Percentiles rank a stretch among this genome's conserved stretches.
Evolutionary conservation across 2,113 vertebrate species (phyloP).

Genomic region (Haliaeetus leucogaster): DNA sequence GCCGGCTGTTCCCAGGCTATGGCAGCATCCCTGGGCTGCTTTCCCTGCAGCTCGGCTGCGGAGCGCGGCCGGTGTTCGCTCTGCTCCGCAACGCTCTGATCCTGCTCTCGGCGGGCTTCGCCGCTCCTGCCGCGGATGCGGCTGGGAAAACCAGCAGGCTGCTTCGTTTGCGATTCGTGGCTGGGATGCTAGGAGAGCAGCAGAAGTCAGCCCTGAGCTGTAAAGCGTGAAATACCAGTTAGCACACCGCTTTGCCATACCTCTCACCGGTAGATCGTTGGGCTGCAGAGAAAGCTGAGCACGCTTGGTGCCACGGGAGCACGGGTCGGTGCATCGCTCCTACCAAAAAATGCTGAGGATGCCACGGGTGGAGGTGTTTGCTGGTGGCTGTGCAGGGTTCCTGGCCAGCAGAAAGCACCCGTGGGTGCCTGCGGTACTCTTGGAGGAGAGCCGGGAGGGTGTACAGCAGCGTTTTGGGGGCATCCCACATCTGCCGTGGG

Average conservation of each 20-base stretch:
- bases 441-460: not conserved
- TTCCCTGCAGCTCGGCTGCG: not conserved
- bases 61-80: not conserved
- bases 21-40: not conserved
- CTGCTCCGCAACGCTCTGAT: not conserved
- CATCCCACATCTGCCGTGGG: rapidly evolving
- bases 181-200: not conserved
- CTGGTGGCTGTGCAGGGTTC: not conserved
- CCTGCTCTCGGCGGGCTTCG: not conserved
- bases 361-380: rapidly evolving
- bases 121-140: not conserved
- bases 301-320: rapidly evolving
- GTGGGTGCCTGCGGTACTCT: not conserved
- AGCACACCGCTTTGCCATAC: rapidly evolving
- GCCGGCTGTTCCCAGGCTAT: not conserved
- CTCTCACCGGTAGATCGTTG: not conserved
- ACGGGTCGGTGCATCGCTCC: rapidly evolving
- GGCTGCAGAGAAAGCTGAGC: not conserved
- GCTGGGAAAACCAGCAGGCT: not conserved
- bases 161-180: not conserved
- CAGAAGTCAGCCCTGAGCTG: not conserved
- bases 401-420: not conserved
- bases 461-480: not conserved
- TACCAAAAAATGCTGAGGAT: not conserved
- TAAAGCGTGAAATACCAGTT: not conserved